These are phyloP conservation scores for Sebastolobus altivelis DNA, from an alignment of 2,797 vertebrate species.

Conservation along the genomic window DNA sequence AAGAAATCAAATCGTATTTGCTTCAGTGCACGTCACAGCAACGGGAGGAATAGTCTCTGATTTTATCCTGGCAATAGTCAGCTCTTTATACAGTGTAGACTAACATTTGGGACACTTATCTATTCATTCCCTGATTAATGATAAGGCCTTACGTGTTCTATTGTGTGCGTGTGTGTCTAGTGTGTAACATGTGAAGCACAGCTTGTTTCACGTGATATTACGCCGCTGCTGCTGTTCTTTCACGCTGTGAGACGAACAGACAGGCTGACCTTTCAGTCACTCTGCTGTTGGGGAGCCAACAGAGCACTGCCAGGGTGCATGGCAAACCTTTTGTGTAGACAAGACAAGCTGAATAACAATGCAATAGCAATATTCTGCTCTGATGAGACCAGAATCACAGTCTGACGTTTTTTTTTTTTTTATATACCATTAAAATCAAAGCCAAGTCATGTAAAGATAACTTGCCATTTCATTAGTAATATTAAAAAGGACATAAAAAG, in stretches of 20 bases:
- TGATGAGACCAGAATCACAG: slow-evolving; percentile 27
- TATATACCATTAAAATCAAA: slow-evolving; percentile 26
- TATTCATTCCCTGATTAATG: slow-evolving; percentile 42
- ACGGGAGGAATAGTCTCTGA: slow-evolving; percentile 21
- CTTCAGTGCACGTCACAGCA: slow-evolving; percentile 27
- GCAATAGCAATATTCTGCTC: slow-evolving; percentile 34
- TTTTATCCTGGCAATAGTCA: slow-evolving; percentile 20
- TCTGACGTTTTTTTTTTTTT: slow-evolving; percentile 9
- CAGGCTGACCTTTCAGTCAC: slow-evolving; percentile 82
- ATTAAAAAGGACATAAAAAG: slow-evolving; percentile 41
- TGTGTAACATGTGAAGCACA: slow-evolving; percentile 49
- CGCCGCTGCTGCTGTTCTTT: slow-evolving; percentile 65
- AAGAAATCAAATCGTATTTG: slow-evolving; percentile 37
- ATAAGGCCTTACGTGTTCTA: slow-evolving; percentile 46
- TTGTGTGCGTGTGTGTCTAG: slow-evolving; percentile 34
- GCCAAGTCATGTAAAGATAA: slow-evolving; percentile 27
- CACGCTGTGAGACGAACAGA: slow-evolving; percentile 76
- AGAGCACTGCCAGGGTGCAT: slow-evolving; percentile 55
- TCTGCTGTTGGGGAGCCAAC: slow-evolving; percentile 68
- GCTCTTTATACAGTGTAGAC: slow-evolving; percentile 13
- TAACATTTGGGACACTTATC: slow-evolving; percentile 45
- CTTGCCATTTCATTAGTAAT: slow-evolving; percentile 25
- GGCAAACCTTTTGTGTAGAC: slow-evolving; percentile 60
- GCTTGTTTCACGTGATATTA: slow-evolving; percentile 64
- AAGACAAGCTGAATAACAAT: slow-evolving; percentile 60